Evolutionary conservation across 2,888 invertebrate species (phyloP).

Genomic region (Apamea sordens): DNA sequence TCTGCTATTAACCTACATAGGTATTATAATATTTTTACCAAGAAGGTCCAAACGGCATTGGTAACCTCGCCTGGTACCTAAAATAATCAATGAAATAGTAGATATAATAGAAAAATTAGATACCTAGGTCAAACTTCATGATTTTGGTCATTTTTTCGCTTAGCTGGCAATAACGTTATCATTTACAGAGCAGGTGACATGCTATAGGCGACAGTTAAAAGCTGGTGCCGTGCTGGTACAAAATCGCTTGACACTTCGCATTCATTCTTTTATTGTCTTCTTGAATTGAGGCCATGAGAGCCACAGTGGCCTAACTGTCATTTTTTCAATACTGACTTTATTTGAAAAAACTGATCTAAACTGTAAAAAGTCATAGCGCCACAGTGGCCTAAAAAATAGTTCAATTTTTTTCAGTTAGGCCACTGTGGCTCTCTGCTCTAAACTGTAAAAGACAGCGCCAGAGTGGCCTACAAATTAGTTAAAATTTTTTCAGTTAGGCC

Average conservation of each 20-base stretch:
- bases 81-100: background rate
- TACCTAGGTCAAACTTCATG: background rate
- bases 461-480: no score
- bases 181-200: background rate
- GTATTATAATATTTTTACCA: background rate
- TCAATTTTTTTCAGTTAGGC: no score
- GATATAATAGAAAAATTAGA: background rate
- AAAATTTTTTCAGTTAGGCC: no score
- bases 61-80: background rate
- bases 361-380: no score
- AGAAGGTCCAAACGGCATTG: no score
- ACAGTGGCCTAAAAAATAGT: no score
- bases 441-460: no score
- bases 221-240: background rate
- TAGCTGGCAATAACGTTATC: background rate
- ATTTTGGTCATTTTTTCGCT: background rate
- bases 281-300: no score
- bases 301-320: no score
- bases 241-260: background rate
- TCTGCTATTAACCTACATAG: slow-evolving; percentile 2
- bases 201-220: background rate
- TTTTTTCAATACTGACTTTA: no score
- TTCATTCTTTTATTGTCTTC: background rate
- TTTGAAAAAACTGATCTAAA: no score
- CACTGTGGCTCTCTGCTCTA: no score